Base-by-base conservation (phyloP, 2,113 vertebrate genomes). In the Melierax canorus region DNA sequence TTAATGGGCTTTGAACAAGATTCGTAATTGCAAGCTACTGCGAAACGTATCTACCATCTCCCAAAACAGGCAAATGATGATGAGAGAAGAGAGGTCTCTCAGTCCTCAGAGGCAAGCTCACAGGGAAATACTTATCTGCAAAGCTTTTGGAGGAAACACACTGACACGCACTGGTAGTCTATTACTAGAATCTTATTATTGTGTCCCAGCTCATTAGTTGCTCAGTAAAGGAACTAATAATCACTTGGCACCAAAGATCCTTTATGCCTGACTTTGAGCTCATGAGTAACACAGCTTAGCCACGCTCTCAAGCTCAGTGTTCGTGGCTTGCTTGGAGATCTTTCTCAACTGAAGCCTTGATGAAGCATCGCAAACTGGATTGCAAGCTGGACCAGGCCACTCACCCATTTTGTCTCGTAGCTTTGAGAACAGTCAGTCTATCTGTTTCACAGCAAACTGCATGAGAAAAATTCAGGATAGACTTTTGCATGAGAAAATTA, bases 221-320 rank as follows among this genome's bases (percentile, higher is more conserved):
- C 23, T 83, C 75, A 62, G 59, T 69, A 91, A 68, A 69, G 38
- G 5, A 56, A 39, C 34, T 17, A 32, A 85, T 75, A 30, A 76
- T 16, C 34, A 8, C 30, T 68, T 60, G 48, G 10, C n/a, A 86
- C 19, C 4, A 15, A 51, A 56, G 10, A 51, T 29, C 18, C 30
- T 51, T 38, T 1, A 1, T 38, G 32, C 8, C 20, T 63, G 60
- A 41, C 51, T 82, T 76, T 26, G 79, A 50, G 12, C 15, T 56
- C 53, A 15, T 21, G 15, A 60, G 23, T 6, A 51, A 20, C 0
- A 0, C 0, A 2, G 19, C 20, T 68, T 21, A 30, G 56, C 23
- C 1, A 1, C 0, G 2, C 27, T 86, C 32, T 51, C 39, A 51
- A 69, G 39, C 46, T 60, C 43, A 27, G 38, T 5, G 4, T 32